Conservation (phyloP, 1,140 invertebrate species). For the Homarus americanus region DNA sequence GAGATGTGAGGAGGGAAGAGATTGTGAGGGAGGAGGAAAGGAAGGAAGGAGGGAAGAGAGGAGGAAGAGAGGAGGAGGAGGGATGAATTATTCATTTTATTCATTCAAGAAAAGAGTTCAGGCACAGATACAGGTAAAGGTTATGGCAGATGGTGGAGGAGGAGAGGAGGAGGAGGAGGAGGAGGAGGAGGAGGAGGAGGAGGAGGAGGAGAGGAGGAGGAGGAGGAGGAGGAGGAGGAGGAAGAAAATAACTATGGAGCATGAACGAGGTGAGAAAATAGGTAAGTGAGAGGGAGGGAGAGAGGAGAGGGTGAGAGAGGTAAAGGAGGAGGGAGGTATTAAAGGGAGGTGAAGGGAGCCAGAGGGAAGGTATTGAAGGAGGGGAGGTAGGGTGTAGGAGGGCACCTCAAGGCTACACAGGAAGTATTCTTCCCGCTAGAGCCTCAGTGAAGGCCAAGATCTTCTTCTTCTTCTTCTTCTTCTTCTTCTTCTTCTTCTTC, state of each 20-base stretch:
- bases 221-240: neutral
- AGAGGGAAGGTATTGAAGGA: neutral
- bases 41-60: neutral
- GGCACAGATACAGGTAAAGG: neutral
- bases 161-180: neutral
- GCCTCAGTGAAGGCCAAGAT: neutral
- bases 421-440: neutral
- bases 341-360: too few relatives aligned
- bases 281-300: too few relatives aligned
- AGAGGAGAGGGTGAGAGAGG: neutral
- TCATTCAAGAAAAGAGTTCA: neutral
- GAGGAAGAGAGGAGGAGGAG: neutral
- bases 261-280: too few relatives aligned
- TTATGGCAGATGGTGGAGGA: neutral
- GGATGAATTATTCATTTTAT: neutral
- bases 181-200: neutral
- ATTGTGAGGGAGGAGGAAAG: neutral
- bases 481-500: neutral
- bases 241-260: neutral
- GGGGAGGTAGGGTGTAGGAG: neutral
- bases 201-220: neutral
- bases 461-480: conserved; percentile 1
- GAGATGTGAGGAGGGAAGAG: neutral
- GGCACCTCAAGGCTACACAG: neutral
- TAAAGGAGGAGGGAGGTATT: neutral